Evolutionary conservation across 1,140 invertebrate species (phyloP), one percentile per base, ranked within the genome.

Genomic region (Trachymyrmex cornetzi): DNA sequence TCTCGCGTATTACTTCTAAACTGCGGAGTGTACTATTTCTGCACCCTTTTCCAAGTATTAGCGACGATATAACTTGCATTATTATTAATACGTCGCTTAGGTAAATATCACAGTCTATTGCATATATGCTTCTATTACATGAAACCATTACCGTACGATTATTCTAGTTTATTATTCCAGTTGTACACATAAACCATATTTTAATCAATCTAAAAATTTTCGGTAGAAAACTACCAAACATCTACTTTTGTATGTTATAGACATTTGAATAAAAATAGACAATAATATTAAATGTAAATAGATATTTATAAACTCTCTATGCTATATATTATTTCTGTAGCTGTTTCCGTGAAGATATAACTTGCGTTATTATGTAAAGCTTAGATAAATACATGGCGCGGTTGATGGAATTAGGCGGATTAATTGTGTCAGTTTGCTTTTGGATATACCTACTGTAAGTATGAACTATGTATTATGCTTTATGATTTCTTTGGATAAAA

Each of bases 1-100:
- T 74, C 80, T 84, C 80, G 69, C 69, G 80, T 84, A 84, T 84
- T 75, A 84, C 80, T 84, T 75, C 24, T 84, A 61, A 84, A 75
- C 69, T 84, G 34, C 69, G 3, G 30, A 22, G n/a, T 61, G 69
- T 24, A 34, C 69, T 50, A 84, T 84, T 84, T 84, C 69, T 63
- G 55, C 69, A 59, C 27, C 38, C 69, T 34, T 63, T 84, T 84
- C 80, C 55, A 50, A 9, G 80, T 84, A 84, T 75, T 27, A 53
- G 19, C 66, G n/a, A 19, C 50, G 79, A 82, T 61, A 61, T 74
- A 82, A 27, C 55, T 63, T 67, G 67, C 55, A 57, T 74, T 75
- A 84, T 74, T 82, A 74, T 84, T 84, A 30, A 84, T 75, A 48
- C 12, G 24, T n/a, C 69, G 80, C n/a, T 74, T 84, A 84, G 27